phyloP scores from a whole-genome alignment of 2,113 vertebrate species.

The Lichenostomus cassidix region DNA sequence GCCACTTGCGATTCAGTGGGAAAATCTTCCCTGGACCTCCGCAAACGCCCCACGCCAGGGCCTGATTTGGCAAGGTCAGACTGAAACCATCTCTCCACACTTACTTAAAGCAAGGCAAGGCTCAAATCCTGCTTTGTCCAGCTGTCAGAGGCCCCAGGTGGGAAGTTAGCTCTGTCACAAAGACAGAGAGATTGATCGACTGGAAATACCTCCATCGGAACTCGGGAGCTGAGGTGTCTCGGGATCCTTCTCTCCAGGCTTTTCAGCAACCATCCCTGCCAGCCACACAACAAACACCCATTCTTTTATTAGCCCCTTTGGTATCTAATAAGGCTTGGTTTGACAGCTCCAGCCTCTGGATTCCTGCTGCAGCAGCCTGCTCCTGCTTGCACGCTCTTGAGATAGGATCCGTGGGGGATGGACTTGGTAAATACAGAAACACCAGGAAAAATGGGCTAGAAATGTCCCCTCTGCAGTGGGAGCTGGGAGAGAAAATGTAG shows the following conservation, averaged over 20 bases:
- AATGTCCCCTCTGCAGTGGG: neutral
- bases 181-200: neutral
- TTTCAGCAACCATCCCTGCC: conserved; percentile 52
- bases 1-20: conserved; percentile 10
- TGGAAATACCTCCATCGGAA: neutral
- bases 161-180: neutral
- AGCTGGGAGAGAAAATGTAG: neutral
- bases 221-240: conserved; percentile 15
- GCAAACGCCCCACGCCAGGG: neutral
- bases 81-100: conserved; percentile 48
- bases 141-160: conserved; percentile 47
- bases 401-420: neutral
- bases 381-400: conserved; percentile 1
- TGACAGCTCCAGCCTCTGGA: conserved; percentile 41
- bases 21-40: conserved; percentile 33
- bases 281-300: conserved; percentile 26
- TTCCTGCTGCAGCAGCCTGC: conserved; percentile 15
- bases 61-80: conserved; percentile 44
- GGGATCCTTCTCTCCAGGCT: neutral
- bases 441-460: neutral
- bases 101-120: neutral
- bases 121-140: conserved; percentile 51
- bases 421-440: neutral
- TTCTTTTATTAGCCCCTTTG: conserved; percentile 50
- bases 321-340: neutral